Evolutionary conservation across 35 echinoderm and acorn worm genomes (phyloP), one percentile per base, ranked within the genome.

Genomic region (Heliocidaris erythrogramma): DNA sequence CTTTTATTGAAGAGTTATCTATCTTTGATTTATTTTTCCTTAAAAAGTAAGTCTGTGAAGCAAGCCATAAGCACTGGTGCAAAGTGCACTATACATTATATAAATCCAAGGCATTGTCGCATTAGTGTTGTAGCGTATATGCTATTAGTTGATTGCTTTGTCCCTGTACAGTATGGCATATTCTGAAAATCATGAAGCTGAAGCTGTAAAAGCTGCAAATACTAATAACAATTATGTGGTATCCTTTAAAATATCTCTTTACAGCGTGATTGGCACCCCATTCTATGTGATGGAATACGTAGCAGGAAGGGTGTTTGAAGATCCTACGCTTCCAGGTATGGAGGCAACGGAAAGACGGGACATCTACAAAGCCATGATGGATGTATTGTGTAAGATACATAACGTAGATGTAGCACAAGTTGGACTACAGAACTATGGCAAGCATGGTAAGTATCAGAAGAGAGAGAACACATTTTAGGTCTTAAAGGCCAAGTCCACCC

Each of bases 261-360:
- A 49, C 56, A 99, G 98, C 88, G 84, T 99, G 48, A 88, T 99
- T 10, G 98, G 98, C 4, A 99, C 98, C 31, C 98, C 98, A 5
- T 99, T 99, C 88, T 99, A 96, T 93, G 12, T 99, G 52, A 99
- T 99, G 98, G 97, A 99, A 60, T 96, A 96, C 52, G 94, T 99
- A 31, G 59, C 88, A 88, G 98, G 98, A 5, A 94, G 98, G 18
- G 88, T 99, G 31, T 97, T 97, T 35, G 95, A 97, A 53, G 97
- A 99, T 47, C 97, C 98, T 7, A 95, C 61, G 29, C 95, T 97
- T 5, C 98, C 98, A 27, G 95, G 95, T 29, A 85, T 99, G 91
- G 90, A 88, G 18, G 90, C 94, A 30, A 86, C 93, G 2, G 98
- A 97, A 56, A 85, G 98, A 87, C 60, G 85, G 69, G 96, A 96